Percentiles rank a stretch among this genome's conserved stretches.
phyloP scores from a whole-genome alignment of 2,888 invertebrate species.

The Didymodactylos carnosus region DNA sequence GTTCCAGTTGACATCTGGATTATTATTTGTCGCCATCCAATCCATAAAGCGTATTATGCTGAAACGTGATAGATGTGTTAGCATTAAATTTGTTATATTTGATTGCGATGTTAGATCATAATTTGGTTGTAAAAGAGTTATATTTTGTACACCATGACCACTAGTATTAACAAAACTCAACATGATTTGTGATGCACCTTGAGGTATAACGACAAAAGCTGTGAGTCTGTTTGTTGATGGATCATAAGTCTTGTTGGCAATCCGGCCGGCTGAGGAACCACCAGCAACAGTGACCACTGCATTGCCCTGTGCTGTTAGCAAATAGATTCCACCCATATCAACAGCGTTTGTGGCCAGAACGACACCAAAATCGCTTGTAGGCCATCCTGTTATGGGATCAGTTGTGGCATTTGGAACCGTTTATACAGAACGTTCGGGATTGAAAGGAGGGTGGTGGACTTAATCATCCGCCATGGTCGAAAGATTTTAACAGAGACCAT shows the following conservation, averaged over 20 bases:
- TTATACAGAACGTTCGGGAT: too few species aligned
- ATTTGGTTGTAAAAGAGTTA: neutral
- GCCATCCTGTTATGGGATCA: neutral
- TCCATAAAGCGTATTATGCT: constrained; percentile 22
- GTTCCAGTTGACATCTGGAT: constrained; percentile 2
- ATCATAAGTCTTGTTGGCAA: neutral
- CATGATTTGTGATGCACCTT: neutral
- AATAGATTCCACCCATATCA: neutral
- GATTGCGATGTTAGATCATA: neutral
- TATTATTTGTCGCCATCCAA: constrained; percentile 20
- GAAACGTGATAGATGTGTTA: constrained; percentile 19
- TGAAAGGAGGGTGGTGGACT: too few species aligned
- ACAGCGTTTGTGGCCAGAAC: neutral
- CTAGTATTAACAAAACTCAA: neutral
- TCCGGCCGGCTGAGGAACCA: neutral
- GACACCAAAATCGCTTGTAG: neutral
- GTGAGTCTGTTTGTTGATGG: neutral
- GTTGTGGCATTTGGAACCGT: neutral
- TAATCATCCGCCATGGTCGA: too few species aligned
- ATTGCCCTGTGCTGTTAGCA: neutral
- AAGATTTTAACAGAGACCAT: too few species aligned
- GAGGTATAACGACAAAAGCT: neutral
- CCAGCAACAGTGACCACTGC: neutral
- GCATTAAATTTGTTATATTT: constrained; percentile 15
- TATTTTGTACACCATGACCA: neutral